Evolutionary conservation across 2,113 vertebrate species (phyloP).

Genomic region (Phalacrocorax pelagicus): DNA sequence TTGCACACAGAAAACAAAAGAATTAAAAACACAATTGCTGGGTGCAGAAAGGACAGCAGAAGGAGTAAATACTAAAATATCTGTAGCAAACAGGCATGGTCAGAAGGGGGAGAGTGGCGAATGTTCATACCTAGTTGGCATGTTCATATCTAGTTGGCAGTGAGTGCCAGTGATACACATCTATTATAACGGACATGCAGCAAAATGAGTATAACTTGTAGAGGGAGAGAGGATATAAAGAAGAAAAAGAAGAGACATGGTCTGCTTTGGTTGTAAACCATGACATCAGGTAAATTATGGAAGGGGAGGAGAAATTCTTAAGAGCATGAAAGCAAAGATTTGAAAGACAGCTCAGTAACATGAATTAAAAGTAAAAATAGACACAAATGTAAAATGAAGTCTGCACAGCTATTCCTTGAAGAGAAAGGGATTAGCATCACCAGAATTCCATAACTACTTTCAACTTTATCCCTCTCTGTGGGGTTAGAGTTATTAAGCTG

Average conservation of each 20-base stretch:
- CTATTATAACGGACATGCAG: neutral
- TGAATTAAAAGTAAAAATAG: neutral
- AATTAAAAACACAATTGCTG: neutral
- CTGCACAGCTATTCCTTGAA: neutral
- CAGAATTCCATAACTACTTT: slow-evolving; percentile 7
- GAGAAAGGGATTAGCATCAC: neutral
- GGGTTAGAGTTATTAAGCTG: neutral
- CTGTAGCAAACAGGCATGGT: neutral
- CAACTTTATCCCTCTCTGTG: neutral
- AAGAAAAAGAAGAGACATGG: neutral
- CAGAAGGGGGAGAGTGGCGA: neutral
- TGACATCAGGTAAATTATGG: neutral
- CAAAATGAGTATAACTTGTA: neutral
- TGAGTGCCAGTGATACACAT: neutral
- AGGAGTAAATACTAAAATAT: neutral
- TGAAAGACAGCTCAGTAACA: neutral
- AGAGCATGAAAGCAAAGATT: neutral
- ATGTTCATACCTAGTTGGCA: neutral
- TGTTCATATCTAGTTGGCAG: neutral
- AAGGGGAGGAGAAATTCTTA: neutral
- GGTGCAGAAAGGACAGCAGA: neutral
- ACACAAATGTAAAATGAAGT: neutral
- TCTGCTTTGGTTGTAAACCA: neutral
- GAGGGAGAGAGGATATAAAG: neutral
- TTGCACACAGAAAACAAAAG: neutral